Conservation (phyloP, 1,140 invertebrate genomes). For the Panulirus ornatus region DNA sequence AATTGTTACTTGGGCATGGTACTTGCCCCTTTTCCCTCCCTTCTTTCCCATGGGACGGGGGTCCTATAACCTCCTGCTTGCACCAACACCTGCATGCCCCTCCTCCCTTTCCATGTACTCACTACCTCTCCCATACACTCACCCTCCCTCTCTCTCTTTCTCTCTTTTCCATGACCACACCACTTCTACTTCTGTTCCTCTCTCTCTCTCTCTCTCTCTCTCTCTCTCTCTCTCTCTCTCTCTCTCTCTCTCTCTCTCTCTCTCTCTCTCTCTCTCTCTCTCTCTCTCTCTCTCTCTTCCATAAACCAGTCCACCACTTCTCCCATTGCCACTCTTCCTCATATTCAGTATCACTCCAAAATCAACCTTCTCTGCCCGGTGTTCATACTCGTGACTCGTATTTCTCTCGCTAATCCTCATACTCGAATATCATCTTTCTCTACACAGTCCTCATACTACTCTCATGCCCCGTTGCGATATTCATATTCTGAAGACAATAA, state of each 20-base stretch:
- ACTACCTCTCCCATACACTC: not conserved
- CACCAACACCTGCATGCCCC: slow-evolving; percentile 27
- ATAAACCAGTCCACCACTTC: no score
- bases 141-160: not conserved
- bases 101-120: slow-evolving; percentile 1
- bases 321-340: not conserved
- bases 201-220: not conserved
- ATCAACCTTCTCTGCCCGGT: no score
- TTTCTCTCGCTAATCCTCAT: no score
- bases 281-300: not conserved
- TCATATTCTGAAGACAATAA: no score
- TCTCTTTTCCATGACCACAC: not conserved
- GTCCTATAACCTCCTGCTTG: not conserved
- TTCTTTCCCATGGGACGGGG: not conserved
- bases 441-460: no score
- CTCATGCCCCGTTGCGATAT: no score
- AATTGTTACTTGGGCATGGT: no score
- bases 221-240: not conserved
- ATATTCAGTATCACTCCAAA: no score
- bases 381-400: no score
- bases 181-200: not conserved
- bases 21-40: not conserved
- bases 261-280: not conserved
- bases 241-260: not conserved
- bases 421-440: no score